A percentile compares a stretch with the other conserved stretches of the same genome.
phyloP scores from a whole-genome alignment of 2,113 vertebrate species.

The western clawed frog (Xenopus tropicalis) region UCB_Xtro_10.0 CM004444.2:177880001-177880500 shows the following conservation, averaged over 20 bases:
- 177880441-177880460: conserved; percentile 58
- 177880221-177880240: neutral
- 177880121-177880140: conserved; percentile 25
- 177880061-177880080: conserved; percentile 6
- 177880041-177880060: conserved; percentile 6
- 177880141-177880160: conserved; percentile 13
- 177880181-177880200: conserved; percentile 27
- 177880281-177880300: conserved; percentile 15
- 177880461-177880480: conserved; percentile 59
- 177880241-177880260: neutral
- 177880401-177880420: conserved; percentile 37
- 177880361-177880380: conserved; percentile 55
- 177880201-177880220: conserved; percentile 9
- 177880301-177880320: conserved; percentile 51
- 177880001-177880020: conserved; percentile 21
- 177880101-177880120: conserved; percentile 32
- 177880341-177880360: conserved; percentile 59
- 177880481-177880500: conserved; percentile 47
- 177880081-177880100: conserved; percentile 6
- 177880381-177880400: conserved; percentile 49
- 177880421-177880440: conserved; percentile 40
- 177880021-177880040: conserved; percentile 13
- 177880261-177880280: conserved; percentile 13
- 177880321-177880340: conserved; percentile 56
- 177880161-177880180: conserved; percentile 33